phyloP scores from a whole-genome alignment of 2,113 vertebrate species.

The Dendrocopos noguchii region DNA sequence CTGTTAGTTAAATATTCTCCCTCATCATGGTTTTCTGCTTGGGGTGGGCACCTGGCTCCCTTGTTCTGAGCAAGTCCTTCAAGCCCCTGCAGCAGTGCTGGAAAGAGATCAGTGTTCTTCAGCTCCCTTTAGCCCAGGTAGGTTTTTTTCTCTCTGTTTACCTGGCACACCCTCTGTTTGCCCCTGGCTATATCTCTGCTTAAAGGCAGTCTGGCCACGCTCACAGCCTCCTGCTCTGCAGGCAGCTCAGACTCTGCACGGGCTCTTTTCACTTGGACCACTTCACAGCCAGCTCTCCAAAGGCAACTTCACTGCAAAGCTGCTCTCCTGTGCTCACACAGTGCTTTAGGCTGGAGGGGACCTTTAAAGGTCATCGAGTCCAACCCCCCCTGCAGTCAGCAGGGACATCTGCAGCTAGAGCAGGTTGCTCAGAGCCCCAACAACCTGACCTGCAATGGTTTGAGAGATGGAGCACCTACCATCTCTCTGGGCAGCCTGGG shows the following conservation, averaged over 20 bases:
- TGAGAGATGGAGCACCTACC: no score
- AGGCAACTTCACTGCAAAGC: neutral
- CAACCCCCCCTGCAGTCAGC: no score
- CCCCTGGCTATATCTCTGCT: neutral
- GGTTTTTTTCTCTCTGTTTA: neutral
- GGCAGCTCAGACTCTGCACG: neutral
- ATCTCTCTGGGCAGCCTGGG: no score
- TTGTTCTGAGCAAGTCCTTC: neutral
- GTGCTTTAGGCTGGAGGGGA: no score
- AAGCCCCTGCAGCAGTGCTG: neutral
- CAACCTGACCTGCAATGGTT: no score
- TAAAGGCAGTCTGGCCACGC: neutral
- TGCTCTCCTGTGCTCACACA: neutral
- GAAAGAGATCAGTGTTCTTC: conserved; percentile 1
- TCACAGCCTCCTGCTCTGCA: neutral
- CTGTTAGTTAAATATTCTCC: neutral
- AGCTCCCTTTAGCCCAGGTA: neutral
- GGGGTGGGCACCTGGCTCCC: neutral
- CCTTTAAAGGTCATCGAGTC: no score
- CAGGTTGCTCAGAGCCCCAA: no score
- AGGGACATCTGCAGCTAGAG: no score
- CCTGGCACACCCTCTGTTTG: conserved; percentile 18
- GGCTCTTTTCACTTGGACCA: neutral
- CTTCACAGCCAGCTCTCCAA: neutral
- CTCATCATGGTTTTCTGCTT: neutral